Evolutionary conservation across 2,888 invertebrate genomes (phyloP).

Genomic region (Geophilus truncorum): DNA sequence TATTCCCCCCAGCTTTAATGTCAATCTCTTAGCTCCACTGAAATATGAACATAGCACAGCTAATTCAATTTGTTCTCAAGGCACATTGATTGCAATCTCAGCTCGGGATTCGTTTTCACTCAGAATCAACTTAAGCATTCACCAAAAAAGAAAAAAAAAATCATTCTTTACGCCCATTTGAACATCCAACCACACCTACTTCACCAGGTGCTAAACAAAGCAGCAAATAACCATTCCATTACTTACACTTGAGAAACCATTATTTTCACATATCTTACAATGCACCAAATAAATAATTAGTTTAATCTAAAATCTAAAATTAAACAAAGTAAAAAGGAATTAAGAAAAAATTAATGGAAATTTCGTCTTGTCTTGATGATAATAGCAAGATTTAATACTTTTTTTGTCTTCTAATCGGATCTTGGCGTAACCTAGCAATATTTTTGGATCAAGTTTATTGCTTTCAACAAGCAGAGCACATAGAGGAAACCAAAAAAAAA

Average conservation of each 20-base stretch:
- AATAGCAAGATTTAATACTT: not conserved
- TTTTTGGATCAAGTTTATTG: not conserved
- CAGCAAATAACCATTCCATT: not conserved
- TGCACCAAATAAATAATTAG: not conserved
- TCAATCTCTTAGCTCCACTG: not conserved
- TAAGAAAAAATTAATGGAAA: not conserved
- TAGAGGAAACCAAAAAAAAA: too few relatives aligned
- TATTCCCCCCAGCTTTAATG: not conserved
- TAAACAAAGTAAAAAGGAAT: too few relatives aligned
- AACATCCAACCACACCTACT: not conserved
- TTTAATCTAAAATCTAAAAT: not conserved
- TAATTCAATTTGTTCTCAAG: conserved; percentile 1
- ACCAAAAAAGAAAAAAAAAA: not conserved
- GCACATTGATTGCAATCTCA: conserved; percentile 7
- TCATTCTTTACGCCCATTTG: not conserved
- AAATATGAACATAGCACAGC: conserved; percentile 2
- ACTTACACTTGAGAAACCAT: not conserved
- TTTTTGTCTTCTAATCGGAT: not conserved
- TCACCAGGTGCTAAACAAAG: conserved; percentile 3
- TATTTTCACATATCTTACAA: not conserved
- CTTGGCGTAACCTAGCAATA: not conserved
- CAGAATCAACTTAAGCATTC: not conserved
- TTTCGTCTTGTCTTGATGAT: not conserved
- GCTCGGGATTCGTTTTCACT: not conserved
- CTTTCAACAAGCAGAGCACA: not conserved